Evolutionary conservation across 2,888 invertebrate species (phyloP), one percentile per base, ranked within the genome.

Genomic region (Arctia plantaginis): DNA sequence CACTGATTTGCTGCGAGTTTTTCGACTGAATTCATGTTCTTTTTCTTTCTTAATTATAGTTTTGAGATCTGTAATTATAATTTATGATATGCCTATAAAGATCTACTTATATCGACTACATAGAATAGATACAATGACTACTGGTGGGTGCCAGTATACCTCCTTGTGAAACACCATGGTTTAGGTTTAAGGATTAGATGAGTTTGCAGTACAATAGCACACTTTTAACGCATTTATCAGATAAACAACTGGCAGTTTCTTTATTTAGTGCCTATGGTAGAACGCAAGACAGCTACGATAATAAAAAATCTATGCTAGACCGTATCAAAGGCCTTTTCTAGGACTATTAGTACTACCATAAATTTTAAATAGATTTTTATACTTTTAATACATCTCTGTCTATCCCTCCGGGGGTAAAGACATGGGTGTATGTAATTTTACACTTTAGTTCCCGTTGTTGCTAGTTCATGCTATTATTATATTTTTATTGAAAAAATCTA

Each of bases 21-120:
- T 90, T 23, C 90, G 83, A 1, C 86, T 76, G 64, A 82, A 86
- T 3, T 89, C 88, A 0, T 84, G 82, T 73, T 92, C 92, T 3
- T 87, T 85, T 76, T 93, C 93, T 3, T 87, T 85, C 76, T 93
- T 94, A 12, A 94, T 89, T 3, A 78, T 39, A 0, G 77, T 72
- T 39, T 88, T 90, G 27, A 90, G 78, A 30, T 88, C 93, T 93
- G 90, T 12, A 89, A 90, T 44, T 33, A 4, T 44, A 0, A 13
- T 35, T 33, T 47, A 10, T 65, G 7, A 20, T 35, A 0, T 64
- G 7, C 18, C 18, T 35, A 23, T 41, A 18, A 41, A 15, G 4
- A 27, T 59, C 13, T 59, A 55, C 12, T 55, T n/a, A n/a, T n/a
- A n/a, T n/a, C n/a, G 12, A 55, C 3, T 3, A 2, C 0, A 39